Evolutionary conservation across 2,797 vertebrate genomes (phyloP).

Genomic region (Octomys mimax): DNA sequence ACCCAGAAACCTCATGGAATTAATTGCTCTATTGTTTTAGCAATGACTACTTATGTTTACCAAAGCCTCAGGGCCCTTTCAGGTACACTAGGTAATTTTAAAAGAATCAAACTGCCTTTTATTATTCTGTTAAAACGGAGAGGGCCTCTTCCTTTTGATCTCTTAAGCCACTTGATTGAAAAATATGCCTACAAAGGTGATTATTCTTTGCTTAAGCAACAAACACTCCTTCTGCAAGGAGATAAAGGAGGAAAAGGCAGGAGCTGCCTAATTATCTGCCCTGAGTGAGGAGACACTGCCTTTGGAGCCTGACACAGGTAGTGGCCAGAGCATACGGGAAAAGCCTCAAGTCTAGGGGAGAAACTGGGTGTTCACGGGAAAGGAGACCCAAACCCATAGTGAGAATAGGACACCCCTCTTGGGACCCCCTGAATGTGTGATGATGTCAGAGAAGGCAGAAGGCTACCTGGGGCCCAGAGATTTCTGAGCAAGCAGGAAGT

Average conservation of each 20-base stretch:
- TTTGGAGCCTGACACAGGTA: neutral
- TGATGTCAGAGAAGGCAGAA: neutral
- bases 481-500: neutral
- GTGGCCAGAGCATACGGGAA: rapidly evolving
- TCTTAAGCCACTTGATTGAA: neutral
- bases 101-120: neutral
- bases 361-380: rapidly evolving
- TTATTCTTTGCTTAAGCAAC: neutral
- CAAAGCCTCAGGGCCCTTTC: neutral
- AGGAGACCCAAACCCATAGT: rapidly evolving
- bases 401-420: rapidly evolving
- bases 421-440: neutral
- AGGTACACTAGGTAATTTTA: neutral
- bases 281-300: rapidly evolving
- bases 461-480: neutral
- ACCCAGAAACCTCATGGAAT: neutral
- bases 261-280: neutral
- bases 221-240: neutral
- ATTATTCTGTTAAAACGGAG: neutral
- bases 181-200: neutral
- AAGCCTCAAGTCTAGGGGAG: neutral
- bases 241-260: rapidly evolving
- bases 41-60: neutral
- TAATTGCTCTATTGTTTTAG: constrained; percentile 14
- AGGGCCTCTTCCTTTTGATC: neutral